Evolutionary conservation across 1,140 invertebrate genomes (phyloP).

Genomic region (Bombus vancouverensis): DNA sequence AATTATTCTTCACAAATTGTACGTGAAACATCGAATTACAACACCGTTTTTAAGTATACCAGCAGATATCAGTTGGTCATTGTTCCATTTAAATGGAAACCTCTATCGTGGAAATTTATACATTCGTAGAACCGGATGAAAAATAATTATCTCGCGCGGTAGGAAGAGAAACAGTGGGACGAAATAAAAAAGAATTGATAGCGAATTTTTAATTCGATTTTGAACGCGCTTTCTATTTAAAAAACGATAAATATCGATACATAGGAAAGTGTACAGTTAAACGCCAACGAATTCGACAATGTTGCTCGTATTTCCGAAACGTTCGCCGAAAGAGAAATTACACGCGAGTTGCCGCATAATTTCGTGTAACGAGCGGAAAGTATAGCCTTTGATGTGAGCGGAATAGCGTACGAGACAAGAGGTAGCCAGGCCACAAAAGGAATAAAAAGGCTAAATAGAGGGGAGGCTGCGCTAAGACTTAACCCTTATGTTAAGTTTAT

Average conservation of each 20-base stretch:
- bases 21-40: no score
- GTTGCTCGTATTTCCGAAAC: background rate
- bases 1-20: no score
- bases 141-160: no score
- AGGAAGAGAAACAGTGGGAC: no score
- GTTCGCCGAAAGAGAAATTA: conserved; percentile 14
- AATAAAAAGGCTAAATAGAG: conserved; percentile 45
- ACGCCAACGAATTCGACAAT: background rate
- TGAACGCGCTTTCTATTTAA: background rate
- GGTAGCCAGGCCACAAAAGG: conserved; percentile 58
- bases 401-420: conserved; percentile 25
- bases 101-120: background rate
- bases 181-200: no score
- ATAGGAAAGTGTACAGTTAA: no score
- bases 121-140: background rate
- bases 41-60: no score
- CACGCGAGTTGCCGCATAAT: conserved; percentile 45
- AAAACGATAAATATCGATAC: background rate
- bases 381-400: conserved; percentile 60
- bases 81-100: no score
- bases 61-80: no score
- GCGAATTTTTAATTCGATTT: no score
- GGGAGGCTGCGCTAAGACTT: conserved; percentile 57
- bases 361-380: conserved; percentile 61
- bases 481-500: conserved; percentile 75